Evolutionary conservation across 2,888 invertebrate species (phyloP).

Genomic region (Calliopum simillimum): DNA sequence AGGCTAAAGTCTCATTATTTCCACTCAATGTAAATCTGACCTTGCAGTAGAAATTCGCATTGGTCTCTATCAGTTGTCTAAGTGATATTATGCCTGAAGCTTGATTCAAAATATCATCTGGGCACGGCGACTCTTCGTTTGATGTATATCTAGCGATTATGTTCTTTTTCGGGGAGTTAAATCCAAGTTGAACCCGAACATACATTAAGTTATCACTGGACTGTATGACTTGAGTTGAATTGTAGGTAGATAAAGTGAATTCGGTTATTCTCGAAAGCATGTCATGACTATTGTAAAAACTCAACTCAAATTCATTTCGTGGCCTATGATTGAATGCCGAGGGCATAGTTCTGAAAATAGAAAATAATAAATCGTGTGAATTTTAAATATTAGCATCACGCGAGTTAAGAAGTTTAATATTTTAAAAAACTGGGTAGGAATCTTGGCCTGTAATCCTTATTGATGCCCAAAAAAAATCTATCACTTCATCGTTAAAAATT

Average conservation of each 20-base stretch:
- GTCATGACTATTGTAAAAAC: constrained; percentile 51
- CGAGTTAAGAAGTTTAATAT: too few species aligned
- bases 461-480: too few species aligned
- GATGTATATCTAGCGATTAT: constrained; percentile 78
- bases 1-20: constrained; percentile 51
- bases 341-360: too few species aligned
- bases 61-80: background rate
- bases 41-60: constrained; percentile 51
- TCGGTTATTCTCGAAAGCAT: constrained; percentile 59
- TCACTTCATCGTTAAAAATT: too few species aligned
- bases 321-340: too few species aligned
- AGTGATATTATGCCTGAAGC: constrained; percentile 64
- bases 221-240: constrained; percentile 67
- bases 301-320: constrained; percentile 32
- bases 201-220: constrained; percentile 76
- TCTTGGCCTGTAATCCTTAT: too few species aligned
- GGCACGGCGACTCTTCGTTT: constrained; percentile 71
- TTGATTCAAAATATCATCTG: constrained; percentile 59
- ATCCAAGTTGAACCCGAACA: constrained; percentile 67
- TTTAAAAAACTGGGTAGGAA: too few species aligned
- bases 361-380: too few species aligned
- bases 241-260: constrained; percentile 58
- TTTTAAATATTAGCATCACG: too few species aligned
- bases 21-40: constrained; percentile 45
- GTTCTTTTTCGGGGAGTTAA: constrained; percentile 69